Percentiles rank a stretch among this genome's conserved stretches.
These are phyloP conservation scores for Spilarctia lutea DNA, from an alignment of 2,888 invertebrate species.

Conservation along the genomic window DNA sequence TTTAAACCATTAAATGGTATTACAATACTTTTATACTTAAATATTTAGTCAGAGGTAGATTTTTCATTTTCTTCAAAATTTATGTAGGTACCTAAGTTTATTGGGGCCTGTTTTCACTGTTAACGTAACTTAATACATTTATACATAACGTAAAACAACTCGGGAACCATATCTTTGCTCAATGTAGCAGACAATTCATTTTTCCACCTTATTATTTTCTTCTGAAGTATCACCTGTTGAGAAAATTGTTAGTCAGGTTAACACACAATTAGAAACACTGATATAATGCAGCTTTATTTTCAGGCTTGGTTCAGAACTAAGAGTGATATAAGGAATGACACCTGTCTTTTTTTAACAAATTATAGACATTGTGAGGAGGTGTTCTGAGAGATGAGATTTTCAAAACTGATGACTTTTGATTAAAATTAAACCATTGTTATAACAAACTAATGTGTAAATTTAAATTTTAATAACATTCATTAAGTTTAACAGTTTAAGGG, in stretches of 20 bases:
- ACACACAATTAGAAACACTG: slow-evolving; percentile 17
- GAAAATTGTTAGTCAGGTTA: slow-evolving; percentile 61
- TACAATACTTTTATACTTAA: slow-evolving; percentile 53
- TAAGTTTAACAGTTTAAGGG: neutral
- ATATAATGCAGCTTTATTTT: neutral
- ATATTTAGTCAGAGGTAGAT: slow-evolving; percentile 57
- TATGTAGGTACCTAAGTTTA: slow-evolving; percentile 48
- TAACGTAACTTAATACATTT: slow-evolving; percentile 57
- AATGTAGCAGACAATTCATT: slow-evolving; percentile 57
- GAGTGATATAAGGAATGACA: neutral
- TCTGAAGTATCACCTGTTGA: slow-evolving; percentile 57
- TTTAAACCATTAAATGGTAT: slow-evolving; percentile 47
- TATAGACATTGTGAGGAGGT: too few relatives aligned
- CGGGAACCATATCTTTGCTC: slow-evolving; percentile 32
- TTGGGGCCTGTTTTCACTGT: slow-evolving; percentile 61
- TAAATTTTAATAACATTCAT: neutral
- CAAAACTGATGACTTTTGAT: too few relatives aligned
- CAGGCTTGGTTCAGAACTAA: neutral
- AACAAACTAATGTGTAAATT: neutral
- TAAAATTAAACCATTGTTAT: too few relatives aligned
- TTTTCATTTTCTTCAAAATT: slow-evolving; percentile 33
- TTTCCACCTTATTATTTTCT: slow-evolving; percentile 42
- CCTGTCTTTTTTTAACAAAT: too few relatives aligned
- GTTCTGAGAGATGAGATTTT: too few relatives aligned
- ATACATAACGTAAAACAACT: slow-evolving; percentile 42